These are phyloP conservation scores for Scaptodrosophila lebanonensis DNA, from an alignment of 1,140 invertebrate genomes.

Conservation along the genomic window DNA sequence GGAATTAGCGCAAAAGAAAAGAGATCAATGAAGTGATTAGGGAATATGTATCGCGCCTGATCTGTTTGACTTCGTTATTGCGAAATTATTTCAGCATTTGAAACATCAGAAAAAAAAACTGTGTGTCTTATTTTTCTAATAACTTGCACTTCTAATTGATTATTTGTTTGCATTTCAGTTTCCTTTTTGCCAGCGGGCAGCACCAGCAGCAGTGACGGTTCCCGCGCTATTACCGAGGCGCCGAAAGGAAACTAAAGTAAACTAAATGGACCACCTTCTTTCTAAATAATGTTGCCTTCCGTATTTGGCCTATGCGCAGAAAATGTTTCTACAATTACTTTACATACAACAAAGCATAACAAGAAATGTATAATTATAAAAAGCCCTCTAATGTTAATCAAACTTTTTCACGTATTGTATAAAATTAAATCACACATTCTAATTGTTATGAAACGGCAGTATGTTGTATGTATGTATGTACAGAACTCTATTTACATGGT, in stretches of 20 bases:
- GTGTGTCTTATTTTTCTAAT: conserved; percentile 7
- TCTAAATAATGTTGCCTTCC: conserved; percentile 28
- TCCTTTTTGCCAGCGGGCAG: conserved; percentile 57
- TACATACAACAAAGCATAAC: conserved; percentile 7
- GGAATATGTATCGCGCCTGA: too few species aligned
- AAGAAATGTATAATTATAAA: conserved; percentile 21
- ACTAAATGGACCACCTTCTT: conserved; percentile 10
- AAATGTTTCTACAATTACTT: too few species aligned
- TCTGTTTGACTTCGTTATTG: too few species aligned
- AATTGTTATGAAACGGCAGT: conserved; percentile 50
- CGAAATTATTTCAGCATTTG: too few species aligned
- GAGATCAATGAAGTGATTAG: too few species aligned
- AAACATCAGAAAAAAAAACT: too few species aligned
- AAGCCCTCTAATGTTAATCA: too few species aligned
- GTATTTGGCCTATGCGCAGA: conserved; percentile 47
- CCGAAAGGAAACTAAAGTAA: conserved; percentile 6
- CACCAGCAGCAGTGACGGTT: conserved; percentile 42
- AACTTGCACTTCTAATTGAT: conserved; percentile 19
- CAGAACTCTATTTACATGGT: too few species aligned
- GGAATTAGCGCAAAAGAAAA: too few species aligned
- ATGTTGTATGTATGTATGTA: too few species aligned
- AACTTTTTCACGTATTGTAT: conserved; percentile 40
- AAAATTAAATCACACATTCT: conserved; percentile 41
- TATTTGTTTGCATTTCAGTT: conserved; percentile 49
- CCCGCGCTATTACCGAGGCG: conserved; percentile 22